Base-by-base conservation (phyloP, 2,113 vertebrate species). In the Athene noctua region DNA sequence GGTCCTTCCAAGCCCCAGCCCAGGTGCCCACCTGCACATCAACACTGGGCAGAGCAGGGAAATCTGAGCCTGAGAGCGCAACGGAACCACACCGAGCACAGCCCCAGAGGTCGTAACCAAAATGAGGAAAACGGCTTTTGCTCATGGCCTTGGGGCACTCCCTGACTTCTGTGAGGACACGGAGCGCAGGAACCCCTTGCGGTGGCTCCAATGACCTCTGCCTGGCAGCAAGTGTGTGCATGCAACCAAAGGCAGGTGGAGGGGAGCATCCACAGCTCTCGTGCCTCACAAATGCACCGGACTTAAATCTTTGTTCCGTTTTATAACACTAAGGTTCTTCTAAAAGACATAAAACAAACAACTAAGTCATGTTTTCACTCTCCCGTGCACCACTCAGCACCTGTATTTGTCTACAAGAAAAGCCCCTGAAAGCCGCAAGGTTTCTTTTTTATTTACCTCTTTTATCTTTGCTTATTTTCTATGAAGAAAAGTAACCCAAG, bases 371-470 rank as follows among this genome's bases (percentile, higher is more conserved):
- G 66, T 55, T 93, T 77, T 79, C 85, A 38, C 73, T 47, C 44
- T 70, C 54, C 87, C 3, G 0, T 55, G 74, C 23, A 54, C 54
- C 36, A 13, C 58, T 65, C 44, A 9, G 19, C 49, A 58, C 71
- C 68, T 4, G 0, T 26, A 68, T 80, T 40, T 91, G 51, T 32
- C 86, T 23, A 49, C 44, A n/a, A 59, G 49, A 91, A 95, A 95
- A 94, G 74, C 42, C 87, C 42, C 91, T 10, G 20, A 91, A 74
- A 97, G n/a, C 74, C 71, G 68, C 80, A 81, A 79, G 92, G 83
- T 84, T 94, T 73, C 88, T 11, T 79, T 84, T 86, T 79, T 92
- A 92, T 97, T 95, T 95, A 87, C 89, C 78, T 71, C 73, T 83
- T 82, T 72, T 68, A 87, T 86, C 90, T 91, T 58, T 66, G 77